Evolutionary conservation across 2,797 vertebrate species (phyloP), one percentile per base, ranked within the genome.

Genomic region (Zalophus californianus): DNA sequence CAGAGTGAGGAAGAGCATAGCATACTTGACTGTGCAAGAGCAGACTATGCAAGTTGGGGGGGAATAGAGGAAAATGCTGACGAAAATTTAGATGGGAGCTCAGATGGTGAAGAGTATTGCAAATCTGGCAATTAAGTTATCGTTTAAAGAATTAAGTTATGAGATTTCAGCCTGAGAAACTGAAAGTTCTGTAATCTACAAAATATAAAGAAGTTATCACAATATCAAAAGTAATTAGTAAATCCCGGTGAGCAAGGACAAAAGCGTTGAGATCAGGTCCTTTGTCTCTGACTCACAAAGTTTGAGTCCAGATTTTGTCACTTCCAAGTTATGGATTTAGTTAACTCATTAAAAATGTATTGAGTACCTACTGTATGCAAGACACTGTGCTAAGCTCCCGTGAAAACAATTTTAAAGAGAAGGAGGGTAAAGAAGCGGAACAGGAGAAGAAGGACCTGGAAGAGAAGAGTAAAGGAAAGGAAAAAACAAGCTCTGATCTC

Each of bases 21-120:
- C 16, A 13, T 16, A 7, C 41, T 32, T 13, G 29, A 16, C 3
- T 72, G 14, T 56, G 32, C 20, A 75, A 68, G 48, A 75, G n/a
- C 44, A 54, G 23, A 13, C 21, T 32, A 7, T 14, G 13, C 7
- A 66, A 14, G 0, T 29, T 27, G 13, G 0, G 0, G 13, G 0
- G 0, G 8, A 16, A 5, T 2, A n/a, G 0, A 75, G 35, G 27
- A 85, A 70, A 12, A 41, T 0, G 25, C 25, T 38, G 48, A 32
- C 0, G 6, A 80, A 44, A 23, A 8, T 1, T 23, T 23, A 35
- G 11, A 20, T 4, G 75, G 14, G 56, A 23, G 48, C 32, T 58
- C 77, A 41, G 35, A 54, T 58, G 8, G 18, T 3, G 3, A 87
- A 75, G 29, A 41, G 1, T 25, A 41, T n/a, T n/a, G 2, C 11